These are phyloP conservation scores for Gambusia affinis DNA, from an alignment of 2,113 vertebrate species.

Conservation along the genomic window DNA sequence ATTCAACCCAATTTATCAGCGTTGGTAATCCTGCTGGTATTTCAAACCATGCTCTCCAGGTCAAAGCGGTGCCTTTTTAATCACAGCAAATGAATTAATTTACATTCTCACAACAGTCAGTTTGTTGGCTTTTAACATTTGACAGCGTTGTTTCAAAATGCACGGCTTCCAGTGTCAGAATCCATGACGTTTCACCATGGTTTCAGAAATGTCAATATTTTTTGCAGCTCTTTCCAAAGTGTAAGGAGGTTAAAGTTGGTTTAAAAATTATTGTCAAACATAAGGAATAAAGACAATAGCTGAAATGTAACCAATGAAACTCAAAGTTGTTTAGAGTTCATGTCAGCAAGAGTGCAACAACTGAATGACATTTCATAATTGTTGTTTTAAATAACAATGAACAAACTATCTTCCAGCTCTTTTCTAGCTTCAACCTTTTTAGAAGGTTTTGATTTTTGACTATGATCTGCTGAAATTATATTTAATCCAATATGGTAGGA, in stretches of 20 bases:
- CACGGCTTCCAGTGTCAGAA: neutral
- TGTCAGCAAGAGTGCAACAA: neutral
- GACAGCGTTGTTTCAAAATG: constrained; percentile 11
- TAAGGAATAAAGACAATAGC: neutral
- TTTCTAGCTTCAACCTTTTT: neutral
- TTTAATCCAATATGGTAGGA: neutral
- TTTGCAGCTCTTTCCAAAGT: neutral
- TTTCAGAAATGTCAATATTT: neutral
- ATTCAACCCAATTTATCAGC: constrained; percentile 47
- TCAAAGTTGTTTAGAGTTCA: neutral
- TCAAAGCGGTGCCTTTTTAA: constrained; percentile 28
- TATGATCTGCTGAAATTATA: neutral
- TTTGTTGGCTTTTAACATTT: constrained; percentile 15
- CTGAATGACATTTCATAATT: neutral
- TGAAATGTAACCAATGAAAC: neutral
- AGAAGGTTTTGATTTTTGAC: neutral
- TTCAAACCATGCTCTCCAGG: constrained; percentile 38
- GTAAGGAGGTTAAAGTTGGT: neutral
- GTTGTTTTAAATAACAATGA: neutral
- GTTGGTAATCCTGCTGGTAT: constrained; percentile 70
- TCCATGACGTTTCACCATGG: neutral
- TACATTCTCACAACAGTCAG: constrained; percentile 33
- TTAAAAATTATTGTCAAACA: neutral
- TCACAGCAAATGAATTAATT: constrained; percentile 39
- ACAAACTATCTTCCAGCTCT: neutral